Percentiles rank a stretch among this genome's conserved stretches.
These are phyloP conservation scores for Notodonta dromedarius DNA, from an alignment of 2,888 invertebrate species.

Conservation along the genomic window DNA sequence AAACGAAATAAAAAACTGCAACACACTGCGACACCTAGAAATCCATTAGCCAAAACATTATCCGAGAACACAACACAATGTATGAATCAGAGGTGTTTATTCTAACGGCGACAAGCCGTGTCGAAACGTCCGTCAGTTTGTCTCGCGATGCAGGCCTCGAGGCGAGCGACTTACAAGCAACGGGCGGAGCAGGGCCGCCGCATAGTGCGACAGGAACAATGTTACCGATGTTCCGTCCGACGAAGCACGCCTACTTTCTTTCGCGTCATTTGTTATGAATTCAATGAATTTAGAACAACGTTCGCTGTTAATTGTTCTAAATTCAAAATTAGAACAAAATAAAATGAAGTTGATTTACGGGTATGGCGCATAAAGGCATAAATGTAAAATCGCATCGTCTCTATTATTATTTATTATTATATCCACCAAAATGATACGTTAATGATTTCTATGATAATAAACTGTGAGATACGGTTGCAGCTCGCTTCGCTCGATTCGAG, in stretches of 20 bases:
- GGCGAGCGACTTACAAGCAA: constrained; percentile 55
- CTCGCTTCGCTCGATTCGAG: constrained; percentile 42
- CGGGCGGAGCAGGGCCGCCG: constrained; percentile 47
- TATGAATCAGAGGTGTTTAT: constrained; percentile 74
- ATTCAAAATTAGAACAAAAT: neutral
- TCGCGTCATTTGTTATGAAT: neutral
- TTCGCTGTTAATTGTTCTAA: neutral
- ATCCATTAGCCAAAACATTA: constrained; percentile 61
- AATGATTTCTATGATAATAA: neutral
- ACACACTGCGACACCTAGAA: constrained; percentile 51
- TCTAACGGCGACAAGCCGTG: constrained; percentile 59
- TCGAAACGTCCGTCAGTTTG: constrained; percentile 67
- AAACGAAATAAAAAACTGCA: constrained; percentile 25
- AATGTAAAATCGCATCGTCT: neutral
- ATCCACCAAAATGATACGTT: neutral
- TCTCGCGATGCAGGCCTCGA: constrained; percentile 44
- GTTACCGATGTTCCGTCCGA: neutral
- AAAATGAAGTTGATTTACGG: neutral
- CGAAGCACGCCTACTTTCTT: neutral
- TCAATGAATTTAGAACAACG: neutral
- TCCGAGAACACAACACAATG: constrained; percentile 48
- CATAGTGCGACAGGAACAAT: constrained; percentile 16
- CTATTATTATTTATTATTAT: neutral
- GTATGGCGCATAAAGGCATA: neutral
- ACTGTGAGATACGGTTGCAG: constrained; percentile 11